These are phyloP conservation scores for Acleris literana DNA, from an alignment of 2,888 invertebrate species.

Conservation along the genomic window DNA sequence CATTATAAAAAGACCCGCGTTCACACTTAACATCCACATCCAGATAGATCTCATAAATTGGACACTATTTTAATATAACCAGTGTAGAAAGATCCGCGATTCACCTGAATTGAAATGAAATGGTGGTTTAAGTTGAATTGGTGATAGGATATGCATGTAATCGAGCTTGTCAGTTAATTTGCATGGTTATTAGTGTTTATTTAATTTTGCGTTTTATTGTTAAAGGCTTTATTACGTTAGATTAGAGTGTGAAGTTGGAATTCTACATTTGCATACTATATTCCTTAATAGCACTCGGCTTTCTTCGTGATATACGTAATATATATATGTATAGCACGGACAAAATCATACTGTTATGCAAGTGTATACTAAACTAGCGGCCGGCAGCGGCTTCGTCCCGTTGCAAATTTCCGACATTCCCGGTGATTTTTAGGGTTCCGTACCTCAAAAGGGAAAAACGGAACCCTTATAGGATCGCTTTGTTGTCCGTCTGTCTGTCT, in stretches of 20 bases:
- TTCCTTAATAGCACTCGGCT: no score
- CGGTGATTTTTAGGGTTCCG: no score
- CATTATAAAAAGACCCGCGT: slow-evolving; percentile 39
- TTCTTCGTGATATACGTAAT: no score
- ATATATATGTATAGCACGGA: no score
- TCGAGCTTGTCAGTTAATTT: slow-evolving; percentile 64
- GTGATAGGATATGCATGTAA: slow-evolving; percentile 42
- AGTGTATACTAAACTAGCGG: no score
- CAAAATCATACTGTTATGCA: no score
- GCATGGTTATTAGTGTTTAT: slow-evolving; percentile 71
- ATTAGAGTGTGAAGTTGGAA: neutral
- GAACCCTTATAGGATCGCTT: no score
- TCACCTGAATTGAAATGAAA: slow-evolving; percentile 34
- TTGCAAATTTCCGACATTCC: no score
- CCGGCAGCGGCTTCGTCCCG: no score
- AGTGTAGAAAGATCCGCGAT: slow-evolving; percentile 39
- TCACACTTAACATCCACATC: slow-evolving; percentile 32
- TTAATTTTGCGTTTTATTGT: slow-evolving; percentile 44
- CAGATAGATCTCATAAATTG: slow-evolving; percentile 17
- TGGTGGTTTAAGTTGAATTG: slow-evolving; percentile 41
- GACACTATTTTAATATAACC: slow-evolving; percentile 36
- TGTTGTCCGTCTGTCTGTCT: no score
- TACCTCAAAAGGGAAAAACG: no score
- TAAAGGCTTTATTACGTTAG: slow-evolving; percentile 34
- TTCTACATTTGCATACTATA: neutral